A percentile compares a stretch with the other conserved stretches of the same genome.
Evolutionary conservation across 2,113 vertebrate genomes (phyloP).

Genomic region (Nestor notabilis): DNA sequence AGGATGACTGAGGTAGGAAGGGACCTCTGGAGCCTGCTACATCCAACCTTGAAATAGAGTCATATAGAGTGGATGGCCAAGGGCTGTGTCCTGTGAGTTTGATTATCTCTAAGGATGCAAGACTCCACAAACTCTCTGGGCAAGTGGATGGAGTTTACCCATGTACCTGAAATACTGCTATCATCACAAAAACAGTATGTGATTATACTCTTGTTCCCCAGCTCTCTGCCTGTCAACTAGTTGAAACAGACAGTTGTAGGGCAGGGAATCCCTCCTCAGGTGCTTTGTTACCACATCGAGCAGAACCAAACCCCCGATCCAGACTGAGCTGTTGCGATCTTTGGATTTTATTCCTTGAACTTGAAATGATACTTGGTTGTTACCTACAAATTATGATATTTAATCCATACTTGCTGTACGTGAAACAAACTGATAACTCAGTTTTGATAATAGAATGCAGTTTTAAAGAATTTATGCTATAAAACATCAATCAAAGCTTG

Average conservation of each 20-base stretch:
- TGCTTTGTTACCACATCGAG: background rate
- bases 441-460: background rate
- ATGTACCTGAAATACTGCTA: background rate
- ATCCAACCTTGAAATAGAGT: background rate
- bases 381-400: background rate
- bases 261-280: background rate
- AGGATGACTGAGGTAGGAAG: background rate
- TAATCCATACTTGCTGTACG: background rate
- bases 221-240: background rate
- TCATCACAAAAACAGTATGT: rapidly evolving
- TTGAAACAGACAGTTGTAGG: background rate
- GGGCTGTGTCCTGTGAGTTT: background rate
- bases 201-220: background rate
- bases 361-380: background rate
- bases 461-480: background rate
- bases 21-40: background rate
- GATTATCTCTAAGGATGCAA: background rate
- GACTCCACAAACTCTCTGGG: background rate
- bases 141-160: background rate
- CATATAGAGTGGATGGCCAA: background rate
- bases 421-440: background rate
- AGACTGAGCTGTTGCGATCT: background rate
- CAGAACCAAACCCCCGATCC: background rate
- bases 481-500: background rate
- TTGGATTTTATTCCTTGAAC: background rate